A percentile compares a stretch with the other conserved stretches of the same genome.
Conservation (phyloP, 2,888 invertebrate species). For the Apamea sordens region DNA sequence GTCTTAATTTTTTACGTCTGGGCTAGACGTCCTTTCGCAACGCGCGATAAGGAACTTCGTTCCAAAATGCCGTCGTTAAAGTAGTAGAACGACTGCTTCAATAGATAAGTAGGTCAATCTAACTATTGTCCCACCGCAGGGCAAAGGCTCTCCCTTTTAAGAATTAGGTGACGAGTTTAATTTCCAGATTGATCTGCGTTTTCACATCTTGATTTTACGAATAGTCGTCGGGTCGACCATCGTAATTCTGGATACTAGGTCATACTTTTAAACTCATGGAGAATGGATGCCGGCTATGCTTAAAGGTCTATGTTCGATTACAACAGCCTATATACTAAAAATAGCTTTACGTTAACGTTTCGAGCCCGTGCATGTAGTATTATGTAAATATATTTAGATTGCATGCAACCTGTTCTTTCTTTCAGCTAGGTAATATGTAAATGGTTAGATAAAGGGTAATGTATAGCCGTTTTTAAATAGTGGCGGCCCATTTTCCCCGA, state of each 20-base stretch:
- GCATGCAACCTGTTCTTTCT: neutral
- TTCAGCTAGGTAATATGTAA: neutral
- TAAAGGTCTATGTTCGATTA: neutral
- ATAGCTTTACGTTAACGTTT: neutral
- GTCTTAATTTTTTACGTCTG: no score
- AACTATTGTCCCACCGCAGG: no score
- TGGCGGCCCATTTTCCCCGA: neutral
- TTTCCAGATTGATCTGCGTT: neutral
- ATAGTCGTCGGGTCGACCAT: neutral
- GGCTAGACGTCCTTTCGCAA: no score
- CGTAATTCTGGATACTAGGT: neutral
- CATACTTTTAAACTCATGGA: no score
- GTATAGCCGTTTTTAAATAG: neutral
- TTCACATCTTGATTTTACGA: neutral
- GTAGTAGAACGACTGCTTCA: neutral
- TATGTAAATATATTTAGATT: slow-evolving; percentile 3
- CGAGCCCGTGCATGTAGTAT: neutral
- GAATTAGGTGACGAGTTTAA: neutral
- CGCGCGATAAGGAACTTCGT: no score
- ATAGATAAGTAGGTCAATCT: neutral
- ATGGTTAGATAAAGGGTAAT: neutral
- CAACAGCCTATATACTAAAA: neutral
- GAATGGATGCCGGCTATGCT: neutral
- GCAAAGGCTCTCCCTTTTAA: no score
- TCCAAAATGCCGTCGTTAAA: neutral